Evolutionary conservation across 2,113 vertebrate genomes (phyloP), one percentile per base, ranked within the genome.

Genomic region (Xerus inauris): DNA sequence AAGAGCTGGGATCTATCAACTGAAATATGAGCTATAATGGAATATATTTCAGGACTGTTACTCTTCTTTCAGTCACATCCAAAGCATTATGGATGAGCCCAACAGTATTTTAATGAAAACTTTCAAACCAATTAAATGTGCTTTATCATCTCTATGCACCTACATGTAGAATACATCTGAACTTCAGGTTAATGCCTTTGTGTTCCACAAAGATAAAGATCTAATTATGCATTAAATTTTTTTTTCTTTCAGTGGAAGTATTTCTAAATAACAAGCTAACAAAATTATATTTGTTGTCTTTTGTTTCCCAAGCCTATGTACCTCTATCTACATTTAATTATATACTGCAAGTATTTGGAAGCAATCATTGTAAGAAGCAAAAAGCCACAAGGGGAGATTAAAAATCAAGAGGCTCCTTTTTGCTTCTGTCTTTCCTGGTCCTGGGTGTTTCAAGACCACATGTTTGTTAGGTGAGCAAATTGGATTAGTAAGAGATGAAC

Each of bases 11-110:
- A 93, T 95, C 94, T 38, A 51, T 45, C 87, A 94, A 54, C 9
- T 67, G 85, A 98, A 93, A 35, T 47, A 57, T 28, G 8, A 71
- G 28, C 69, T 81, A 19, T n/a, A 64, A 64, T 51, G 20, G 84
- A 42, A 87, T 17, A 38, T 71, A 54, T 94, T 62, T 91, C n/a
- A 87, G 32, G 82, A 93, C n/a, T 67, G 62, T 87, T 93, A 9
- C 51, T 51, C 28, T 89, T 79, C 84, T 45, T 73, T 87, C 40
- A 38, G 8, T 72, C 32, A 62, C 26, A 97, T 67, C 5, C 89
- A 12, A 9, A 80, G 24, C 24, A 35, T 45, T 73, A 76, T 38
- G 45, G 35, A 71, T 49, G n/a, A 82, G 20, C 20, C 72, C n/a
- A 62, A 88, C 62, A 67, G 42, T 2, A 32, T 85, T 93, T 94